Conservation (phyloP, 2,797 vertebrate genomes). For the Onychomys arenicola region DNA sequence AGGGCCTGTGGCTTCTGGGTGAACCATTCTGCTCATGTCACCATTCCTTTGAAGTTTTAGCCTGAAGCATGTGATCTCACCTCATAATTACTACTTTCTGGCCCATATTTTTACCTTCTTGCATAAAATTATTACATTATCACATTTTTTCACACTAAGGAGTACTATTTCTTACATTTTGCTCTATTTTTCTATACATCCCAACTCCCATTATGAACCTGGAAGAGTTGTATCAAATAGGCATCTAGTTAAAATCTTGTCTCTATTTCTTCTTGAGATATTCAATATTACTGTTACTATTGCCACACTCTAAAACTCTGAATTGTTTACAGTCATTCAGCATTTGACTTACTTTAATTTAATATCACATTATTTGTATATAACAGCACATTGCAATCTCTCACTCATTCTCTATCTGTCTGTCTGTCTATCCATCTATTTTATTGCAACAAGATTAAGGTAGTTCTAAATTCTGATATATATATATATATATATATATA, state of each 20-base stretch:
- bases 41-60: neutral
- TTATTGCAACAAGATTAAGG: neutral
- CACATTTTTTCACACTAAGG: neutral
- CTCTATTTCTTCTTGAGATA: neutral
- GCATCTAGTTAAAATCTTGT: neutral
- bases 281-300: neutral
- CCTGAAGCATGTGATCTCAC: neutral
- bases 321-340: neutral
- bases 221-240: neutral
- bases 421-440: neutral
- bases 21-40: neutral
- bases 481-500: neutral
- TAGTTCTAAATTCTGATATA: neutral
- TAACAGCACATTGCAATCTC: neutral
- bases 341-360: neutral
- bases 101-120: neutral
- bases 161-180: neutral
- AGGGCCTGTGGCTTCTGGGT: neutral
- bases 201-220: neutral
- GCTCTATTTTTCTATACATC: neutral
- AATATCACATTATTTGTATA: neutral
- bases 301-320: neutral
- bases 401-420: neutral
- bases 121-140: neutral
- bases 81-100: neutral